These are phyloP conservation scores for Sarotherodon lohbergeri DNA, from an alignment of 2,113 vertebrate species.

Conservation along the genomic window DNA sequence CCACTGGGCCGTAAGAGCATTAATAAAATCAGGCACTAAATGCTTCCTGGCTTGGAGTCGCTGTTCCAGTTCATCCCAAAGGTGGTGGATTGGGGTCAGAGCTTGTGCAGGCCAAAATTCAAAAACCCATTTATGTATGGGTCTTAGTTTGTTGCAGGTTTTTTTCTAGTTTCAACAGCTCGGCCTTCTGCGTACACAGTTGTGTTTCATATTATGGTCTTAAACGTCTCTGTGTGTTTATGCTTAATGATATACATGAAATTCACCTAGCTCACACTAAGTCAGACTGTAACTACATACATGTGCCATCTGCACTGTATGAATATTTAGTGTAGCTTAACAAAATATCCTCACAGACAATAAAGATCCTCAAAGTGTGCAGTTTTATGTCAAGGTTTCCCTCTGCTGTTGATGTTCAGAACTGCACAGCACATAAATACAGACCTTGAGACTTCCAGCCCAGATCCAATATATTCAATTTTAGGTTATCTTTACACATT, in stretches of 20 bases:
- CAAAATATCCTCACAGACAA: background rate
- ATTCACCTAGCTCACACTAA: rapidly evolving
- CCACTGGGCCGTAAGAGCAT: background rate
- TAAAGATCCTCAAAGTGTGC: background rate
- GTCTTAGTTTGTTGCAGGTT: background rate
- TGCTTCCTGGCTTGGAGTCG: background rate
- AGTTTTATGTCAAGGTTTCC: background rate
- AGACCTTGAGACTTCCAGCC: background rate
- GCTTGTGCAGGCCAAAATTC: background rate
- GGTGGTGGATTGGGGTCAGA: background rate
- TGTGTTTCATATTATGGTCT: background rate
- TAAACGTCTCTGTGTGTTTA: background rate
- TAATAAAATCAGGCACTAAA: background rate
- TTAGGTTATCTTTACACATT: background rate
- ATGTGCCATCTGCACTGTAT: background rate
- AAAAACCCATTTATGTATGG: background rate
- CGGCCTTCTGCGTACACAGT: background rate
- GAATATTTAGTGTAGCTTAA: background rate
- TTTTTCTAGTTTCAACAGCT: background rate
- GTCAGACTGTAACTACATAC: background rate
- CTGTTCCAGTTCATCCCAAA: background rate
- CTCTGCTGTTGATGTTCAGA: constrained; percentile 5
- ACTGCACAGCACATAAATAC: background rate
- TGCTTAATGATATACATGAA: background rate
- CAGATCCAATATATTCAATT: background rate